These are phyloP conservation scores for Eristalinus sepulchralis DNA, from an alignment of 2,888 invertebrate genomes.

Conservation along the genomic window DNA sequence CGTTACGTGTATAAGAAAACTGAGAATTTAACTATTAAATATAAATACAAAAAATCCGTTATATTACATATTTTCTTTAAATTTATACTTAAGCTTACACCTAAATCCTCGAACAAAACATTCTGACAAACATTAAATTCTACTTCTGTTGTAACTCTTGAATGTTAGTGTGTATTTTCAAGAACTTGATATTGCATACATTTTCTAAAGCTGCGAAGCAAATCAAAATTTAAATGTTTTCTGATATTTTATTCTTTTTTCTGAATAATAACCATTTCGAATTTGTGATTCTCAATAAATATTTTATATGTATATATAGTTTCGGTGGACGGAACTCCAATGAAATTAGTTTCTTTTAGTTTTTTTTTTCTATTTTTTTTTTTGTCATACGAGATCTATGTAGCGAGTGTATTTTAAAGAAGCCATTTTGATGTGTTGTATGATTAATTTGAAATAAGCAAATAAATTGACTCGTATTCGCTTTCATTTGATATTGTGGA, in stretches of 20 bases:
- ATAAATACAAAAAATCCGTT: neutral
- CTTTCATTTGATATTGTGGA: too few species aligned
- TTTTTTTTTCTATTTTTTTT: neutral
- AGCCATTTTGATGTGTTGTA: too few species aligned
- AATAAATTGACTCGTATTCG: too few species aligned
- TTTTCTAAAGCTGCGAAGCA: neutral
- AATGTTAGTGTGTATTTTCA: neutral
- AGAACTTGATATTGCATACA: neutral
- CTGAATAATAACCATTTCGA: neutral
- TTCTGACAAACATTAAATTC: neutral
- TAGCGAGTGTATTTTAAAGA: neutral
- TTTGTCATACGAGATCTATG: neutral
- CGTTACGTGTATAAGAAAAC: neutral
- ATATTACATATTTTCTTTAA: neutral
- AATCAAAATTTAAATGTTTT: neutral
- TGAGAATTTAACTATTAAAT: slow-evolving; percentile 13
- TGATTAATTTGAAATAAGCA: too few species aligned
- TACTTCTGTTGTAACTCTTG: neutral
- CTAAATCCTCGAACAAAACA: neutral
- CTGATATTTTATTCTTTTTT: neutral
- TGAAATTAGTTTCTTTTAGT: slow-evolving; percentile 28
- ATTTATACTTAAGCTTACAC: neutral
- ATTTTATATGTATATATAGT: slow-evolving; percentile 35
- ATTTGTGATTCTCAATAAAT: neutral
- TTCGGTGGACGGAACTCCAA: slow-evolving; percentile 70